A percentile compares a stretch with the other conserved stretches of the same genome.
Evolutionary conservation across 1,140 invertebrate species (phyloP).

Genomic region (Trichoplusia ni): DNA sequence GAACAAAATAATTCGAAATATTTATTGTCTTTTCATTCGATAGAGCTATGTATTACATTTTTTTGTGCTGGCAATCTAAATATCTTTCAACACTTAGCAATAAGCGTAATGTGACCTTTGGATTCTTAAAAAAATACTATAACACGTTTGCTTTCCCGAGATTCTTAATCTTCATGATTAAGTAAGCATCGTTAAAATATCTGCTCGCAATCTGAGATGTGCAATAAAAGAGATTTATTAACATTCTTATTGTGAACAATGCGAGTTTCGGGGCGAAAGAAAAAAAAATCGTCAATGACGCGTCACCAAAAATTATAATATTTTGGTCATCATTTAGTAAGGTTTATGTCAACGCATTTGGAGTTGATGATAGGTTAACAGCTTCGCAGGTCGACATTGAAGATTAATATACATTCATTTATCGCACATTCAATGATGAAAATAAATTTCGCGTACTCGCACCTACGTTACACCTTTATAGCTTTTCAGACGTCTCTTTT

Average conservation of each 20-base stretch:
- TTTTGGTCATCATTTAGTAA: slow-evolving; percentile 7
- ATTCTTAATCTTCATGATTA: slow-evolving; percentile 25
- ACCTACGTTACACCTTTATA: no score
- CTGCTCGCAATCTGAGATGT: slow-evolving; percentile 1
- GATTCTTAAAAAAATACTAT: slow-evolving; percentile 4
- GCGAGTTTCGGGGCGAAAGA: no score
- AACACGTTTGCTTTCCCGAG: slow-evolving; percentile 9
- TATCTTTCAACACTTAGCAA: slow-evolving; percentile 2
- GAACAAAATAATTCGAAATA: slow-evolving; percentile 2
- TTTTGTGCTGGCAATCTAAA: slow-evolving; percentile 6
- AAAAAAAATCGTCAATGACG: slow-evolving; percentile 4
- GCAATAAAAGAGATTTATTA: slow-evolving; percentile 23
- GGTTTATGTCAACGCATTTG: slow-evolving; percentile 16
- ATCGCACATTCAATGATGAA: slow-evolving; percentile 5
- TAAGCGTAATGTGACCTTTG: slow-evolving; percentile 11
- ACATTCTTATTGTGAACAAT: not conserved
- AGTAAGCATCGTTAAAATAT: slow-evolving; percentile 26
- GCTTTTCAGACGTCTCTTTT: no score
- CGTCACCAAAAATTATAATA: slow-evolving; percentile 11
- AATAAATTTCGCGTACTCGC: no score
- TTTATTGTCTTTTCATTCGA: not conserved
- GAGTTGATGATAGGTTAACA: slow-evolving; percentile 17
- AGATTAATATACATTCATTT: slow-evolving; percentile 19
- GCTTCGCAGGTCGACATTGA: slow-evolving; percentile 1
- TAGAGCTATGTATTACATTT: not conserved